phyloP scores from a whole-genome alignment of 2,888 invertebrate genomes.

The Hirtodrosophila trivittata region DNA sequence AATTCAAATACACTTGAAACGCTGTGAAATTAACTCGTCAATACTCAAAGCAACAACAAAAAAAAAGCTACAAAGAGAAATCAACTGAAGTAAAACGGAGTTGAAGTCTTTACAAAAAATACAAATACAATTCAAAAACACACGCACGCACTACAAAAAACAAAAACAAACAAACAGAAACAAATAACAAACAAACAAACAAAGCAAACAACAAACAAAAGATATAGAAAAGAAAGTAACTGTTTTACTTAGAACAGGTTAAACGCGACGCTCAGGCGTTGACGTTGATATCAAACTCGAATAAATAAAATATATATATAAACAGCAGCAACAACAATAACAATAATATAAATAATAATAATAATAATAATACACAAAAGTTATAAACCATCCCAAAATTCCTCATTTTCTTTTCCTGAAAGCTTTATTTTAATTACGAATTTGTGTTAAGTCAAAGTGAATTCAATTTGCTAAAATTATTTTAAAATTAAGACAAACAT shows the following conservation, averaged over 20 bases:
- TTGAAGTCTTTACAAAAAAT: slow-evolving; percentile 45
- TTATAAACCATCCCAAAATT: slow-evolving; percentile 69
- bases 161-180: slow-evolving; percentile 17
- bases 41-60: slow-evolving; percentile 76
- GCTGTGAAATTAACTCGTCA: slow-evolving; percentile 79
- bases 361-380: slow-evolving; percentile 49
- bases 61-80: slow-evolving; percentile 52
- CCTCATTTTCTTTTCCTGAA: slow-evolving; percentile 73
- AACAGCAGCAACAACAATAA: slow-evolving; percentile 24
- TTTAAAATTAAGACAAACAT: slow-evolving; percentile 63
- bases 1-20: slow-evolving; percentile 70
- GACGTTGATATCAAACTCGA: slow-evolving; percentile 60
- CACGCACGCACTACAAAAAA: slow-evolving; percentile 49
- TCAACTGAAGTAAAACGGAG: slow-evolving; percentile 64
- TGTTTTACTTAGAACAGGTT: slow-evolving; percentile 29
- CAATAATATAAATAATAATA: slow-evolving; percentile 6
- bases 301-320: slow-evolving; percentile 34
- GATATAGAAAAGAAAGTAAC: slow-evolving; percentile 27
- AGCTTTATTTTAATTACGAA: slow-evolving; percentile 79
- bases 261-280: slow-evolving; percentile 57
- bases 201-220: slow-evolving; percentile 23
- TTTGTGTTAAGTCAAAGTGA: slow-evolving; percentile 77
- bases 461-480: slow-evolving; percentile 69
- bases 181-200: slow-evolving; percentile 10
- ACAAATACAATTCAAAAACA: slow-evolving; percentile 48